Evolutionary conservation across 2,113 vertebrate genomes (phyloP).

Genomic region (Zapornia atra): DNA sequence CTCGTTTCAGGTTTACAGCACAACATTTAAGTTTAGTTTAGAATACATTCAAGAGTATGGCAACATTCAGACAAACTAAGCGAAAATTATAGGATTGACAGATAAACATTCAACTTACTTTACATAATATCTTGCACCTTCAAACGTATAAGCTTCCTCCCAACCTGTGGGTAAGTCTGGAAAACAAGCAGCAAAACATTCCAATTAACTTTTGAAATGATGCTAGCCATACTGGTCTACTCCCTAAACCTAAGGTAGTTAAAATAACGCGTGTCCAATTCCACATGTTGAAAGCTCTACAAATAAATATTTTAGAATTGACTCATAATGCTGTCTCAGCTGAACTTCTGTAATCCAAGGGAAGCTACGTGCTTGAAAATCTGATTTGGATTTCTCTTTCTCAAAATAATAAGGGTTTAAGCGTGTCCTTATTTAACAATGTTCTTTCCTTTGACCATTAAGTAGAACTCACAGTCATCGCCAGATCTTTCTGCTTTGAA

Average conservation of each 20-base stretch:
- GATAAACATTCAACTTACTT: slow-evolving; percentile 85
- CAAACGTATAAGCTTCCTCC: slow-evolving; percentile 98
- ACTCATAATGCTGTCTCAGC: not conserved
- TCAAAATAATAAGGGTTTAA: not conserved
- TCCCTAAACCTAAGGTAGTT: not conserved
- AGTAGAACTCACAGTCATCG: accelerated
- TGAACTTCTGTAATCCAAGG: not conserved
- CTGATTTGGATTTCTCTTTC: not conserved
- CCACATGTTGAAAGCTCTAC: not conserved
- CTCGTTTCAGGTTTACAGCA: not conserved
- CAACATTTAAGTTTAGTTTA: not conserved
- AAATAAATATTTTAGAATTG: not conserved
- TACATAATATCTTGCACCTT: slow-evolving; percentile 97
- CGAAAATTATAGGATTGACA: not conserved
- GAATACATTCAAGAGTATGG: not conserved
- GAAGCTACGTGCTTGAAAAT: not conserved
- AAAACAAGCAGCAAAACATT: slow-evolving; percentile 59
- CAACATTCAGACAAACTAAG: not conserved
- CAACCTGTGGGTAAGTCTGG: slow-evolving; percentile 95
- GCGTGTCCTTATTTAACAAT: not conserved
- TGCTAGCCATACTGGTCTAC: not conserved
- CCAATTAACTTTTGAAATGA: slow-evolving; percentile 4
- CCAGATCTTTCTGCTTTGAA: not conserved
- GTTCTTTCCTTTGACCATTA: not conserved
- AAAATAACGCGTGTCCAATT: not conserved